These are phyloP conservation scores for Amphipyra tragopoginis DNA, from an alignment of 2,888 invertebrate genomes.

Conservation along the genomic window DNA sequence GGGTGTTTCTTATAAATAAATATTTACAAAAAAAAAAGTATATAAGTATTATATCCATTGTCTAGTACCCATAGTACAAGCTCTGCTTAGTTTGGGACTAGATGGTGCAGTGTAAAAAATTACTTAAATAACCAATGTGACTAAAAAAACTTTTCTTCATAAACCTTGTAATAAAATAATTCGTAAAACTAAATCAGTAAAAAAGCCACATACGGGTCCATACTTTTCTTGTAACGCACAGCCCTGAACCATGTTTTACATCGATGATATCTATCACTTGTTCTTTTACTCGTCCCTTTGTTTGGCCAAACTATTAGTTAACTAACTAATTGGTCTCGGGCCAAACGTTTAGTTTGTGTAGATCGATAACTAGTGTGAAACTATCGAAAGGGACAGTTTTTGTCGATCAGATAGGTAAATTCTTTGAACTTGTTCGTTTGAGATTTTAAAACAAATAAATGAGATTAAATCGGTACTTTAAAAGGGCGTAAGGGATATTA, in stretches of 20 bases:
- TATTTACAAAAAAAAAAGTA: too few species aligned
- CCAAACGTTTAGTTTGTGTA: conserved; percentile 31
- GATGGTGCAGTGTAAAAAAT: too few species aligned
- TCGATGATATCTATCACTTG: conserved; percentile 52
- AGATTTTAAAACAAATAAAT: conserved; percentile 32
- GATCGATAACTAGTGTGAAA: conserved; percentile 28
- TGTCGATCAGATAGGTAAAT: conserved; percentile 28
- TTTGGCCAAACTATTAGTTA: conserved; percentile 74
- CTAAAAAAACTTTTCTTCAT: too few species aligned
- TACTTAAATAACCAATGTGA: too few species aligned
- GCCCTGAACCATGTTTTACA: conserved; percentile 36
- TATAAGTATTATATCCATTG: too few species aligned
- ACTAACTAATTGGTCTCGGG: conserved; percentile 83
- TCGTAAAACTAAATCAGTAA: neutral
- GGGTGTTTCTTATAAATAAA: too few species aligned
- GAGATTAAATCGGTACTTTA: neutral
- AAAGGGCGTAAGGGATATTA: conserved; percentile 11
- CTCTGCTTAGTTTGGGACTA: too few species aligned
- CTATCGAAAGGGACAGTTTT: conserved; percentile 45
- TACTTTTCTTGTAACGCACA: conserved; percentile 4
- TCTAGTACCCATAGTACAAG: too few species aligned
- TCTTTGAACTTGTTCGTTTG: conserved; percentile 26
- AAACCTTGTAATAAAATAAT: neutral
- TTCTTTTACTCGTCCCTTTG: conserved; percentile 61
- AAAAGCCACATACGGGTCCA: neutral